Base-by-base conservation (phyloP, 2,888 invertebrate species). In the Tenthredo notha region DNA sequence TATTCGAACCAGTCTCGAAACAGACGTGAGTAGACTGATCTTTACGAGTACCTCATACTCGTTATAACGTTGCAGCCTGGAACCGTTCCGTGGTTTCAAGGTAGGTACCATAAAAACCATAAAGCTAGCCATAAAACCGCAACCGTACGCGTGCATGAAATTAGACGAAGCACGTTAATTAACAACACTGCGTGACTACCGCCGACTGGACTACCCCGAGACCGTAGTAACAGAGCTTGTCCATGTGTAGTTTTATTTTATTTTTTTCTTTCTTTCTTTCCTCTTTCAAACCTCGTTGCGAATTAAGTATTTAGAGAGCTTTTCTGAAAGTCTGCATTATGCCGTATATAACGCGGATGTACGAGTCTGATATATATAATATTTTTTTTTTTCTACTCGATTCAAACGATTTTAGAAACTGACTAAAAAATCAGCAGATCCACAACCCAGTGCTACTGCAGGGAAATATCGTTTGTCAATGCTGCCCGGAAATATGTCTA, bases 21-120 rank as follows among this genome's bases (percentile, higher is more conserved):
- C 25, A 61, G 12, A 80, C 80, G 58, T 58, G 80, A 40, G 61
- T 21, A 37, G 40, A 61, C 80, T 21, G 80, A 80, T 61, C 61
- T 80, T 80, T 80, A 80, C 80, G 80, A 80, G 80, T 77, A 54
- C 15, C 61, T 80, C 80, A 37, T 61, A 58, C 61, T 80, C 80
- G 80, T 80, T 61, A 80, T 40, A 80, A 12, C 21, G 58, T 61
- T 10, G 40, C 15, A 61, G n/a, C 40, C 25, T 21, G 80, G 29
- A 37, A 61, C 61, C 37, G n/a, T 37, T 29, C 40, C 61, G 37
- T 15, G 61, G 80, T 61, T 80, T 80, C 33, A 80, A 58, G 80
- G 61, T 29, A 58, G 61, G 61, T 29, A 40, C 80, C 80, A 21
- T 80, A 80, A 80, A 80, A 80, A 80, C 58, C 61, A 80, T 61